These are phyloP conservation scores for Lytechinus pictus DNA, from an alignment of 35 echinoderm and acorn worm genomes.

Conservation along the genomic window DNA sequence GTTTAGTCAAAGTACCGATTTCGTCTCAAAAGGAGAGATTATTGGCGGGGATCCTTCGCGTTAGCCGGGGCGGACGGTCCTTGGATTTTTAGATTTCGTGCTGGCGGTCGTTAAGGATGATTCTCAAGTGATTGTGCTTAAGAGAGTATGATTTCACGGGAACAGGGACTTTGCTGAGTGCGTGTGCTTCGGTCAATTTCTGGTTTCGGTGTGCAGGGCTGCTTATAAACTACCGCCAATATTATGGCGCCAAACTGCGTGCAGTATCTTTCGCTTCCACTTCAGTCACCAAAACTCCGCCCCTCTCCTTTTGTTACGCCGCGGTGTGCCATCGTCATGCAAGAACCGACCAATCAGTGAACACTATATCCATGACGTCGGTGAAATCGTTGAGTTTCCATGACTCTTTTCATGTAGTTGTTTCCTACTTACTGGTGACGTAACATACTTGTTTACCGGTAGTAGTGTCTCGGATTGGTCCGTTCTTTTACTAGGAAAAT, in stretches of 20 bases:
- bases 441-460: not conserved
- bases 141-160: not conserved
- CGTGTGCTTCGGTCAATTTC: not conserved
- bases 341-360: not conserved
- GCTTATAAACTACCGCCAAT: slow-evolving; percentile 9
- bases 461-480: not conserved
- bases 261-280: not conserved
- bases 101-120: not conserved
- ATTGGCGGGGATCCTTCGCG: not conserved
- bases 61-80: not conserved
- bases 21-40: not conserved
- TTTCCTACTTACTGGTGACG: not conserved
- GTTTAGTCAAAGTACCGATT: not conserved
- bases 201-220: not conserved
- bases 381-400: not conserved
- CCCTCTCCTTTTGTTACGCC: not conserved
- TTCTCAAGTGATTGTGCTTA: not conserved
- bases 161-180: not conserved
- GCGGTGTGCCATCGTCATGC: not conserved
- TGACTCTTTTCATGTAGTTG: not conserved
- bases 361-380: not conserved
- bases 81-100: not conserved
- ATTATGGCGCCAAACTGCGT: not conserved
- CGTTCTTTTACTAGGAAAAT: not conserved
- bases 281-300: not conserved